Percentiles rank a stretch among this genome's conserved stretches.
These are phyloP conservation scores for Drosophila histrio DNA, from an alignment of 2,888 invertebrate genomes.

Conservation along the genomic window DNA sequence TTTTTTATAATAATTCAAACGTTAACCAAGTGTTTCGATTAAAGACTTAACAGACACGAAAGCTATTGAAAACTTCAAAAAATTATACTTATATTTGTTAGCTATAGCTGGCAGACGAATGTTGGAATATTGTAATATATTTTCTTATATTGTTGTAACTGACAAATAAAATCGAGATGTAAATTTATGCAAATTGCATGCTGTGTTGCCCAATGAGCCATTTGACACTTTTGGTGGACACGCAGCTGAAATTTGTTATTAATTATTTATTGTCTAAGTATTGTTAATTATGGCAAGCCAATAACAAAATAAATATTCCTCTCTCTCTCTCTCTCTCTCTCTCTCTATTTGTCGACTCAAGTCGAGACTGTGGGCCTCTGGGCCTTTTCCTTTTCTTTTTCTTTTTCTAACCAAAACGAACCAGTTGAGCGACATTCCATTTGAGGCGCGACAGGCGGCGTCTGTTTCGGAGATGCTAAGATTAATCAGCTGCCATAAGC, in stretches of 20 bases:
- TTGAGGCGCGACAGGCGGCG: constrained; percentile 70
- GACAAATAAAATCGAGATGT: constrained; percentile 45
- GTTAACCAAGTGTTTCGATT: not conserved
- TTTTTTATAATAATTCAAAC: not conserved
- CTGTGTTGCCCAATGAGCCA: constrained; percentile 72
- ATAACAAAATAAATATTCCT: constrained; percentile 37
- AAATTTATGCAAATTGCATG: constrained; percentile 71
- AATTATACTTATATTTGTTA: too few species aligned
- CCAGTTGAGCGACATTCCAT: constrained; percentile 77
- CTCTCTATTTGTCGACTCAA: constrained; percentile 4
- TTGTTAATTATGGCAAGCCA: constrained; percentile 67
- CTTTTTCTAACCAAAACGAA: constrained; percentile 49
- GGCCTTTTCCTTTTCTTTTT: constrained; percentile 64
- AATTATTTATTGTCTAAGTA: constrained; percentile 69
- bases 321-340: constrained; percentile 23
- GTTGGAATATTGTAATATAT: constrained; percentile 3
- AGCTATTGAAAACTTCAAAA: too few species aligned
- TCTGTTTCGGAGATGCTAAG: constrained; percentile 69
- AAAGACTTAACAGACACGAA: not conserved
- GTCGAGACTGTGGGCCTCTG: constrained; percentile 21
- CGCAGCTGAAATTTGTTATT: constrained; percentile 64
- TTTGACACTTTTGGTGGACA: constrained; percentile 72
- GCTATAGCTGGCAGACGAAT: not conserved
- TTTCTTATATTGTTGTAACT: constrained; percentile 33
- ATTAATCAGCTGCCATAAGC: constrained; percentile 79